Evolutionary conservation across 2,113 vertebrate species (phyloP), one percentile per base, ranked within the genome.

Genomic region (Semnopithecus entellus): DNA sequence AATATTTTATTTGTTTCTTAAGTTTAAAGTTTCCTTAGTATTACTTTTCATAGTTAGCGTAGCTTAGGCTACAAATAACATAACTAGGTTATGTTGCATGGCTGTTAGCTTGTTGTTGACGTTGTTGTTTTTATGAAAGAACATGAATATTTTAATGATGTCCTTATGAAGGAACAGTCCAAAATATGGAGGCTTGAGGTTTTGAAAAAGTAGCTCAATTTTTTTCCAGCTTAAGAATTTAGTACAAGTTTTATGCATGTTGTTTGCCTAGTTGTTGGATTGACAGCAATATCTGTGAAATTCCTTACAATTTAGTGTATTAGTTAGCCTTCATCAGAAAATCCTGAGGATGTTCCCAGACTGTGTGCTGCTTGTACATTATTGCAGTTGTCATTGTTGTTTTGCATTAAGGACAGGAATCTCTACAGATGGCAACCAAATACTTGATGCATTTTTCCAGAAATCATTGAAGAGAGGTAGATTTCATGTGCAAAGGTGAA

Each of bases 171-270:
- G 95, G 61, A 76, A 73, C 90, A 22, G 13, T 40, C 83, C 57
- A 93, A 87, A 95, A 92, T 72, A 61, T 16, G 68, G 40, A 85
- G 93, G 22, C 40, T 66, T 61, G 61, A 66, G 4, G 45, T 75
- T 89, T 90, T 45, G 7, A 55, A 90, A 61, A 72, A 55, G 80
- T 83, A 32, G 45, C 18, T 93, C 27, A 52, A 13, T 59, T 81
- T 94, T 96, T 95, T 88, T 87, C 48, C 23, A 96, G 18, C 55
- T 94, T 55, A 84, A 88, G 27, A 94, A 66, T 87, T 93, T 57
- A 48, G 18, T 76, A 90, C 2, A 80, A 78, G 17, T 91, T 82
- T 79, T 89, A 48, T 89, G 20, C 52, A 30, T 66, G 43, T 45
- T 55, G 40, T 66, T 82, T 96, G 18, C 50, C 38, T 90, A n/a